These are phyloP conservation scores for Mungos mungo DNA, from an alignment of 2,113 vertebrate species.

Conservation along the genomic window DNA sequence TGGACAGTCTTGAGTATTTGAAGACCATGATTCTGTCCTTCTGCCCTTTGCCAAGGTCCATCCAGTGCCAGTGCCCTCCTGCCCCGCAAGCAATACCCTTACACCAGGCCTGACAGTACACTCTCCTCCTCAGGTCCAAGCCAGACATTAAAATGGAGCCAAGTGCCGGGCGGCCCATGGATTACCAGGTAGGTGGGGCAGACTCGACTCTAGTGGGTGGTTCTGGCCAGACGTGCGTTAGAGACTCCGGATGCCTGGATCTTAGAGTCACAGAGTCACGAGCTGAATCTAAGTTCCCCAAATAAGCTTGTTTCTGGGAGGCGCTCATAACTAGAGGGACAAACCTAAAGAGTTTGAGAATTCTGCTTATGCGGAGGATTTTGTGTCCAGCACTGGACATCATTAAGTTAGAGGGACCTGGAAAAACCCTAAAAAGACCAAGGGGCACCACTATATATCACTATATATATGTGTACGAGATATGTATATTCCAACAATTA, in stretches of 20 bases:
- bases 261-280: neutral
- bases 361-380: neutral
- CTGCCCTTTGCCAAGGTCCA: neutral
- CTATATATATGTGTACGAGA: neutral
- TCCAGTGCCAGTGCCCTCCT: too few relatives aligned
- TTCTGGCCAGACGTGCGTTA: neutral
- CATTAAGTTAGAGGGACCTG: neutral
- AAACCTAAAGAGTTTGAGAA: neutral
- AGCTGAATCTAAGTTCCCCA: neutral
- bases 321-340: neutral
- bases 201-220: neutral
- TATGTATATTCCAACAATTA: neutral
- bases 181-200: slow-evolving; percentile 92
- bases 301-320: neutral
- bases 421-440: neutral
- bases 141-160: slow-evolving; percentile 99
- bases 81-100: neutral
- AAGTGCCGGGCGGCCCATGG: slow-evolving; percentile 93
- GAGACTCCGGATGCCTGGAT: neutral
- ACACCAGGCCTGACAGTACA: neutral
- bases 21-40: neutral
- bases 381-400: neutral
- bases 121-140: slow-evolving; percentile 89
- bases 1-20: neutral
- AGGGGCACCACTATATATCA: neutral